phyloP scores from a whole-genome alignment of 2,113 vertebrate species.

The Pelecanoides urinatrix region DNA sequence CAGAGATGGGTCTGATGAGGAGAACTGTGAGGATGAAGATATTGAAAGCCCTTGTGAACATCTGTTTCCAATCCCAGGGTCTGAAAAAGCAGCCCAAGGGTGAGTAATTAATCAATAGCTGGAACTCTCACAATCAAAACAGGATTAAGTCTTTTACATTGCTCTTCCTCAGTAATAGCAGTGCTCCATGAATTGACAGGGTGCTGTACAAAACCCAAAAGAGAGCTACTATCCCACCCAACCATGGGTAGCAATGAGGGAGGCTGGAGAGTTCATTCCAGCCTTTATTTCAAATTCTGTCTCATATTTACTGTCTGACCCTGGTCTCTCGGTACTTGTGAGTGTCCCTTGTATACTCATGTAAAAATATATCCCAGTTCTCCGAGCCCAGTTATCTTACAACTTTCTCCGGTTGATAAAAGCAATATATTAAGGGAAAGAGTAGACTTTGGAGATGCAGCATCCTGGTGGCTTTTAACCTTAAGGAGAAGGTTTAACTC shows the following conservation, averaged over 20 bases:
- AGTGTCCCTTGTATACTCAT: background rate
- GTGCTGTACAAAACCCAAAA: background rate
- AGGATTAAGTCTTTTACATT: background rate
- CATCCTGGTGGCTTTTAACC: background rate
- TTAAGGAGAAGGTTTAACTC: background rate
- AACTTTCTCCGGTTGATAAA: background rate
- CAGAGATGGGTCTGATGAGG: conserved; percentile 82
- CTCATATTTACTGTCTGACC: background rate
- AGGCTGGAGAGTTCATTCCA: background rate
- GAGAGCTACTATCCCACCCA: background rate
- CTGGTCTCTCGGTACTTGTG: background rate
- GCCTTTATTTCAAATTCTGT: background rate
- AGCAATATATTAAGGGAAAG: background rate
- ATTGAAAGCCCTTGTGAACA: conserved; percentile 72
- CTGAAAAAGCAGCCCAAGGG: conserved; percentile 77
- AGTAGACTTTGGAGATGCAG: background rate
- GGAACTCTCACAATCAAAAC: background rate
- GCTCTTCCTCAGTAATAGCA: background rate
- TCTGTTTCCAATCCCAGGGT: conserved; percentile 81
- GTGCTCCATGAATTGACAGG: background rate
- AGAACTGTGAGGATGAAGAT: conserved; percentile 64
- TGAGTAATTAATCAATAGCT: conserved; percentile 58
- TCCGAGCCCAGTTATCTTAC: background rate
- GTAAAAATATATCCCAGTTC: background rate
- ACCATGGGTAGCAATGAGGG: background rate